phyloP scores from a whole-genome alignment of 1,140 invertebrate species.

The Lucilia cuprina region DNA sequence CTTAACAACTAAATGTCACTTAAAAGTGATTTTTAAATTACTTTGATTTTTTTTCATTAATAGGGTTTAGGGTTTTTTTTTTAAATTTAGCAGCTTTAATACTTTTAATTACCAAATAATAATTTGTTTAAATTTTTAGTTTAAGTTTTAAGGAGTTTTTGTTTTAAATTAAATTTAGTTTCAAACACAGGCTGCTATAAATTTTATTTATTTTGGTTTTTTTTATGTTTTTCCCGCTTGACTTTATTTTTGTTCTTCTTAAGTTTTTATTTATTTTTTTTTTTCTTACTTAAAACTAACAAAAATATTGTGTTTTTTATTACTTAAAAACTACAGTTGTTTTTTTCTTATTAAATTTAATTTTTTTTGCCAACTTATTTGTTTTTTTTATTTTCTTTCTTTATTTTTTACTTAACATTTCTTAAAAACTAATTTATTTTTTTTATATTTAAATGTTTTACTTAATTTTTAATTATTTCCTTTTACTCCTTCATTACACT shows the following conservation, averaged over 20 bases:
- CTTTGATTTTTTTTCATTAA: background rate
- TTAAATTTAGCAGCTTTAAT: conserved; percentile 6
- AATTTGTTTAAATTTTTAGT: conserved; percentile 48
- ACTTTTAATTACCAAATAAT: conserved; percentile 51
- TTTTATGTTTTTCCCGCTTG: too few species aligned
- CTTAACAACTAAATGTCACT: background rate
- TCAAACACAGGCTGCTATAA: conserved; percentile 22
- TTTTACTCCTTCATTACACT: background rate
- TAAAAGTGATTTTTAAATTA: background rate
- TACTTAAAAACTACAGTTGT: background rate
- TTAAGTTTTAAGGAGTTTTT: background rate
- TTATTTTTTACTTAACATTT: conserved; percentile 24
- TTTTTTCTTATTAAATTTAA: background rate
- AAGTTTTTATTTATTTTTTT: conserved; percentile 11
- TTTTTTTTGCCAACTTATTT: background rate
- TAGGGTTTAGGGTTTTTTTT: background rate
- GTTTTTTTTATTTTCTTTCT: conserved; percentile 10
- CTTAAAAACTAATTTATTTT: conserved; percentile 18
- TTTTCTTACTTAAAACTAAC: background rate
- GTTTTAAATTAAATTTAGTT: background rate
- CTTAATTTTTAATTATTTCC: background rate
- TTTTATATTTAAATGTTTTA: background rate
- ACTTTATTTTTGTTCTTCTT: conserved; percentile 17
- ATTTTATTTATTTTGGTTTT: conserved; percentile 41
- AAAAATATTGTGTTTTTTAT: too few species aligned